Base-by-base conservation (phyloP, 2,888 invertebrate species). In the Graphium colonna region DNA sequence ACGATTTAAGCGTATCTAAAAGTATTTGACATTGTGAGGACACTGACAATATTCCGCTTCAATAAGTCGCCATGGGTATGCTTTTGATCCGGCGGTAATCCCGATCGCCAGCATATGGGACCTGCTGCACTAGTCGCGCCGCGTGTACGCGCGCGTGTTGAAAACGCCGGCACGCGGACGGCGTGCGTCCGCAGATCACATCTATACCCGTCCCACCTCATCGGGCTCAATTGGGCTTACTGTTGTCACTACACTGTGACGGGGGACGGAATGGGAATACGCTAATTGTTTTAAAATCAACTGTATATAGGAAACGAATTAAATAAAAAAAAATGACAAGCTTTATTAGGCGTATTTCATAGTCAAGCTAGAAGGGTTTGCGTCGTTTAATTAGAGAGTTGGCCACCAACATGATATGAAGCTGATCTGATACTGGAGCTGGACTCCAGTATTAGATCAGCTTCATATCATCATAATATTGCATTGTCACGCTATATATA, bases 101-200 rank as follows among this genome's bases (percentile, higher is more conserved):
- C 38, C 33, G 16, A 12, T 9, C n/a, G 18, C 33, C n/a, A n/a
- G 26, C 10, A 40, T 41, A 10, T 10, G n/a, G 40, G 41, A 28
- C 40, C 31, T 13, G 26, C 26, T 9, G 15, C 12, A 26, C 38
- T 39, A 28, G 39, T 12, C 7, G 2, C 26, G 38, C 26, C 33
- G 42, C 17, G 47, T 21, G 41, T 26, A 10, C 17, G n/a, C 28
- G 16, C 42, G 40, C 45, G 40, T 38, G 31, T 43, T 21, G 26
- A 38, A 52, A 48, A 44, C 36, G 28, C 4, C 26, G 18, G 17
- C 52, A 31, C 41, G 40, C 52, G 47, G 10, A n/a, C 55, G 46
- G 53, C 54, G 50, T 17, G 7, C 31, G 50, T 16, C 72, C 73
- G 72, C 68, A n/a, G 75, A 77, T 75, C 73, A 74, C 74, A 73